Evolutionary conservation across 2,113 vertebrate genomes (phyloP), one percentile per base, ranked within the genome.

Genomic region (Rhadina sibilatrix): DNA sequence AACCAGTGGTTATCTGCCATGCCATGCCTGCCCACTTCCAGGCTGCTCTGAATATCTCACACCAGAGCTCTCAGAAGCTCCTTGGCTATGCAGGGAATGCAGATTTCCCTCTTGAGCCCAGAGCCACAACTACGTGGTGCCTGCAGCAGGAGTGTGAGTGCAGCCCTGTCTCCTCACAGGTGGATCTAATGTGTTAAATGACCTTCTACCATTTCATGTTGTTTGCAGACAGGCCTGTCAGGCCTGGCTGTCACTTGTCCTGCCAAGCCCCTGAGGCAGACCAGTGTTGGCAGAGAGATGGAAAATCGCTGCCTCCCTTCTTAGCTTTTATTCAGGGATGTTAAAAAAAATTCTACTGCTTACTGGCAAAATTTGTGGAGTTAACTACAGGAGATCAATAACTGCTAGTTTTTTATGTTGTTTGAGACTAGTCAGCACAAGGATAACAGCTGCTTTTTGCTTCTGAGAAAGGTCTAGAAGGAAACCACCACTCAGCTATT

Each of bases 141-240:
- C 53, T 0, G 0, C 49, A 74, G 59, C 50, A 77, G 59, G 40
- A 68, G 12, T 0, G 0, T 44, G 35, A 81, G 53, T 23, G 28
- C 10, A 30, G 18, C 27, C 12, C 10, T 87, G 25, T 59, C 56
- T 78, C 52, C 38, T 78, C 5, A 0, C 63, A 74, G 35, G 52
- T 52, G 40, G 56, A 89, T 35, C 6, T 23, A 12, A 37, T 9
- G 4, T 70, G 54, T 50, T 56, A 28, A 90, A 86, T 35, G 83
- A 89, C 74, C 37, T 91, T 75, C 49, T 15, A 30, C 21, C 59
- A 74, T 35, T 68, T 65, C 27, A 2, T 35, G 24, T 25, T 63
- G 47, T 70, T 80, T 66, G 64, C 70, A 89, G 81, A 66, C 64
- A 56, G 35, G 22, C 7, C 52, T 90, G 87, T 76, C 83, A 86